Evolutionary conservation across 2,113 vertebrate genomes (phyloP).

Genomic region (Grammomys dolichurus): DNA sequence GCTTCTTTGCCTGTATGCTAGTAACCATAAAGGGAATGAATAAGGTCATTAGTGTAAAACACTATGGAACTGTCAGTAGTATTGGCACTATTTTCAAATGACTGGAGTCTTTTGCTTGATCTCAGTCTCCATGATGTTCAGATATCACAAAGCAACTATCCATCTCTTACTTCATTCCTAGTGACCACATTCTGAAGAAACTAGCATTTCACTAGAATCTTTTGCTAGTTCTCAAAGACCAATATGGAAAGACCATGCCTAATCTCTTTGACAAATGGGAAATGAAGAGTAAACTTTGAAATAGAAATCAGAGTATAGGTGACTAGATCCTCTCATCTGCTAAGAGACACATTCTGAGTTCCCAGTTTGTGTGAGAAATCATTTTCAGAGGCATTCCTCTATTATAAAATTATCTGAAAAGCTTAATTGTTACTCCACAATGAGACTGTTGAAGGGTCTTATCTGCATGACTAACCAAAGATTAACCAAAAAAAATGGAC

Average conservation of each 20-base stretch:
- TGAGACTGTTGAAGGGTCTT: background rate
- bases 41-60: background rate
- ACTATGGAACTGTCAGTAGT: background rate
- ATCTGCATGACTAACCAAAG: background rate
- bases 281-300: slow-evolving; percentile 63
- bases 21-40: background rate
- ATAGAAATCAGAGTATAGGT: slow-evolving; percentile 28
- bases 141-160: background rate
- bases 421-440: background rate
- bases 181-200: background rate
- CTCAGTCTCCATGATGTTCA: background rate
- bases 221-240: background rate
- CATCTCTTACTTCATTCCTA: background rate
- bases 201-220: background rate
- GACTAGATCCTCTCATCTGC: background rate
- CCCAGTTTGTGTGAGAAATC: background rate
- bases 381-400: background rate
- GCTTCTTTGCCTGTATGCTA: background rate
- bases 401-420: background rate
- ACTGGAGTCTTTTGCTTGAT: accelerated
- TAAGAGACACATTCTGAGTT: background rate
- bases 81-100: background rate
- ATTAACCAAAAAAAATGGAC: background rate
- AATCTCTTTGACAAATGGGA: background rate
- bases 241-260: background rate